Evolutionary conservation across 2,888 invertebrate species (phyloP).

Genomic region (Hirtodrosophila duncani): DNA sequence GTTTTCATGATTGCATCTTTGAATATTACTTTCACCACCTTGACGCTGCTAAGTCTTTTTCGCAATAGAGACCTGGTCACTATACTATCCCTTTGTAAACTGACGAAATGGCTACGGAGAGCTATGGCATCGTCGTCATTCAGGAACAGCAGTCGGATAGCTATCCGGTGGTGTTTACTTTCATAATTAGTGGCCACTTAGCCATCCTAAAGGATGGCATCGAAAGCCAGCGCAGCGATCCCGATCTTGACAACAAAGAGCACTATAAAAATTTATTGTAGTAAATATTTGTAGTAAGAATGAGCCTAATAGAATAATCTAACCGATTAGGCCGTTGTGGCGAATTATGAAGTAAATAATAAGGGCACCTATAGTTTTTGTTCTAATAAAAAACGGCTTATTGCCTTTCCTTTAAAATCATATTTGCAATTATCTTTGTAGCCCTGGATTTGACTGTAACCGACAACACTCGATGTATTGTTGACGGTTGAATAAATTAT

Average conservation of each 20-base stretch:
- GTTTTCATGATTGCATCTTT: conserved; percentile 16
- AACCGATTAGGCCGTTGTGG: too few relatives aligned
- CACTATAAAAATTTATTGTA: conserved; percentile 29
- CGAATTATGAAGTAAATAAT: too few relatives aligned
- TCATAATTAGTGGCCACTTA: conserved; percentile 22
- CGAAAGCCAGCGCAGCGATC: conserved; percentile 9
- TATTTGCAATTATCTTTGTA: too few relatives aligned
- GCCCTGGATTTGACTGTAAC: too few relatives aligned
- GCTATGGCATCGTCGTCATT: conserved; percentile 10
- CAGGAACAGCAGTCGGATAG: conserved; percentile 19
- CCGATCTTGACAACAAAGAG: conserved; percentile 6
- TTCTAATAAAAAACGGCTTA: too few relatives aligned
- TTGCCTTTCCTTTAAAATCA: too few relatives aligned
- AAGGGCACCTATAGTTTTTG: too few relatives aligned
- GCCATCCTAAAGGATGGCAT: conserved; percentile 22
- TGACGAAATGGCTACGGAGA: conserved; percentile 21
- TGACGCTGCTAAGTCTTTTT: conserved; percentile 14
- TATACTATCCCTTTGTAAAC: conserved; percentile 39
- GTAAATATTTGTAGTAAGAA: too few relatives aligned
- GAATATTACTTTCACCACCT: conserved; percentile 26
- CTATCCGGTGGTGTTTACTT: conserved; percentile 18
- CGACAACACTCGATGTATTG: too few relatives aligned
- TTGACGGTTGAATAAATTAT: too few relatives aligned
- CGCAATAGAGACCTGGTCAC: conserved; percentile 30
- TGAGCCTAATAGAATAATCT: too few relatives aligned